These are phyloP conservation scores for Tangara arthus DNA, from an alignment of 2,797 vertebrate genomes.

Conservation along the genomic window DNA sequence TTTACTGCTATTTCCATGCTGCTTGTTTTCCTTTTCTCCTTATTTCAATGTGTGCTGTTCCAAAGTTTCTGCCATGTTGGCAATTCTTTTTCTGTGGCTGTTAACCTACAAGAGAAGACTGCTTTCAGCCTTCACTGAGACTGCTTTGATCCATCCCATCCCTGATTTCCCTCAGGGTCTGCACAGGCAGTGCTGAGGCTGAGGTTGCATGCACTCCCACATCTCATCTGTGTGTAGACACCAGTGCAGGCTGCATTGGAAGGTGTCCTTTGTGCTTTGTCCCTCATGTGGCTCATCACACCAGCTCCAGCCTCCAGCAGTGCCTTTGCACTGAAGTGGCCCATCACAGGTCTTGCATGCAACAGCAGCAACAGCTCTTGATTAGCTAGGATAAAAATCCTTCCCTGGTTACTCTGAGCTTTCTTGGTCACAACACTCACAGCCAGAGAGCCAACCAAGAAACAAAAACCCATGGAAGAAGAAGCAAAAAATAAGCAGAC, in stretches of 20 bases:
- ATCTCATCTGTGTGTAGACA: not conserved
- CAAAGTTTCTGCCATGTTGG: not conserved
- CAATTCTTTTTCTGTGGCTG: not conserved
- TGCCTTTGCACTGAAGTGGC: not conserved
- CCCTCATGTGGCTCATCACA: not conserved
- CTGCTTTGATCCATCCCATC: not conserved
- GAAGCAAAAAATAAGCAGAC: fast-evolving
- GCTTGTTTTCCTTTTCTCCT: not conserved
- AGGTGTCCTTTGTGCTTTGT: not conserved
- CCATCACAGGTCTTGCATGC: not conserved
- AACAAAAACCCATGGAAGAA: not conserved
- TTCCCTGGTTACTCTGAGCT: not conserved
- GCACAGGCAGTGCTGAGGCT: not conserved
- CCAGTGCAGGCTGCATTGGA: not conserved
- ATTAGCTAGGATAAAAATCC: not conserved
- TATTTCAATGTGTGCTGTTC: not conserved
- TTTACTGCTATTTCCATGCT: not conserved
- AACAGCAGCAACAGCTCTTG: not conserved
- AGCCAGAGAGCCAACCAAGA: not conserved
- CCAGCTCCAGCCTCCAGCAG: not conserved
- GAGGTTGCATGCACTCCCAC: not conserved
- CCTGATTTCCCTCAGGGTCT: not conserved
- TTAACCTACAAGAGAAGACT: not conserved
- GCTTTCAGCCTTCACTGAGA: not conserved
- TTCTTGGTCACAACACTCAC: not conserved